Percentiles rank a stretch among this genome's conserved stretches.
Conservation (phyloP, 2,797 vertebrate genomes). For the Mormyrus proboscirostris region DNA sequence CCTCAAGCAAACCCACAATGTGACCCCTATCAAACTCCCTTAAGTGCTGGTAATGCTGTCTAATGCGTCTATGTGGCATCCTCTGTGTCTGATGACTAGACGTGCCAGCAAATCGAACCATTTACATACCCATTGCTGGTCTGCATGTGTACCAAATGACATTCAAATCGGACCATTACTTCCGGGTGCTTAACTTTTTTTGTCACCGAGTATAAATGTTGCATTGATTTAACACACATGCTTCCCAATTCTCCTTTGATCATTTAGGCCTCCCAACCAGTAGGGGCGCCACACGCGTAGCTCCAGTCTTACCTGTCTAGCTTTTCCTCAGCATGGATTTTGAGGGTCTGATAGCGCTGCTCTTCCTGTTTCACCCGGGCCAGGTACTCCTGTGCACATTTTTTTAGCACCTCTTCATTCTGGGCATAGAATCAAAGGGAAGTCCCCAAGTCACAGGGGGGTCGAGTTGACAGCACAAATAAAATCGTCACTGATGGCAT, state of each 20-base stretch:
- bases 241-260: not conserved
- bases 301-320: constrained; percentile 74
- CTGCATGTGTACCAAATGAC: not conserved
- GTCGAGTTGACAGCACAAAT: not conserved
- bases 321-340: constrained; percentile 91
- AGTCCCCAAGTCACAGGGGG: not conserved
- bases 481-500: not conserved
- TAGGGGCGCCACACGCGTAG: not conserved
- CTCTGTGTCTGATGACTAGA: not conserved
- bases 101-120: not conserved
- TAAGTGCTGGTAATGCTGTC: not conserved
- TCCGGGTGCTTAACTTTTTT: not conserved
- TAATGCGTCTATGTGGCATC: not conserved
- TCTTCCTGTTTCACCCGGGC: constrained; percentile 89
- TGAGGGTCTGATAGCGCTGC: constrained; percentile 90
- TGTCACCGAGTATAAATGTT: not conserved
- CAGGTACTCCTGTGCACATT: constrained; percentile 90
- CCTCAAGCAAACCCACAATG: not conserved
- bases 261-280: not conserved
- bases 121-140: not conserved
- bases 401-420: constrained; percentile 97
- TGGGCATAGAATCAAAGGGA: constrained; percentile 39
- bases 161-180: not conserved
- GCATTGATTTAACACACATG: not conserved
- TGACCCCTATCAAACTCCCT: not conserved